Evolutionary conservation across 2,888 invertebrate species (phyloP).

Genomic region (Deroplatys truncata): DNA sequence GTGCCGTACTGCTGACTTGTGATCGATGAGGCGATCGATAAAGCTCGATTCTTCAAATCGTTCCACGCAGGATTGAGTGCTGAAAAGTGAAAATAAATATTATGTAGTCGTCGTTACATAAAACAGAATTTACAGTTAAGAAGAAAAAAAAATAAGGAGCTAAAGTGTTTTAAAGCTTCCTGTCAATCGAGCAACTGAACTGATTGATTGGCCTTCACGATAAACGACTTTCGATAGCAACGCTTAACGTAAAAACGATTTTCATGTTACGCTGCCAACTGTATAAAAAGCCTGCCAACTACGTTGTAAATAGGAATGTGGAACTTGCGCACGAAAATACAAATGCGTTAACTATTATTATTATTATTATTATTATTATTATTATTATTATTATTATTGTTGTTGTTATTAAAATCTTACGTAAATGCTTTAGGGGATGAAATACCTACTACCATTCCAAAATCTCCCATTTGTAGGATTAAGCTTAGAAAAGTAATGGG

Average conservation of each 20-base stretch:
- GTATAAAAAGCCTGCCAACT: not conserved
- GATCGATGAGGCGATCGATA: conserved; percentile 7
- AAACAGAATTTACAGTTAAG: not conserved
- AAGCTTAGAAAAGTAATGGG: too few relatives aligned
- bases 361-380: too few relatives aligned
- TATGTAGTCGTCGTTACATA: not conserved
- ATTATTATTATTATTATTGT: too few relatives aligned
- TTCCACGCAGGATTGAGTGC: conserved; percentile 6
- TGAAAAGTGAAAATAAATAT: conserved; percentile 12
- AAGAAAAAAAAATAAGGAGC: not conserved
- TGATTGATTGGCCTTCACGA: conserved; percentile 5
- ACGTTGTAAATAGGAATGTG: not conserved
- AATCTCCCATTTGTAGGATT: too few relatives aligned
- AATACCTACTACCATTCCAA: too few relatives aligned
- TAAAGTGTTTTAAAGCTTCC: not conserved
- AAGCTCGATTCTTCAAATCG: conserved; percentile 2
- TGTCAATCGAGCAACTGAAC: conserved; percentile 3
- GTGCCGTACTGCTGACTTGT: not conserved
- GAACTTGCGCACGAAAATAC: not conserved
- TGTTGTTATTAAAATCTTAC: too few relatives aligned
- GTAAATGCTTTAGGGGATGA: too few relatives aligned
- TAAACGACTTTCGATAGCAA: not conserved
- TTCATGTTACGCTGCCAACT: not conserved
- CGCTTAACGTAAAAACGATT: not conserved
- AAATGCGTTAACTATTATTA: too few relatives aligned